A percentile compares a stretch with the other conserved stretches of the same genome.
Conservation (phyloP, 2,113 vertebrate species). For the Phylloscopus trochilus region DNA sequence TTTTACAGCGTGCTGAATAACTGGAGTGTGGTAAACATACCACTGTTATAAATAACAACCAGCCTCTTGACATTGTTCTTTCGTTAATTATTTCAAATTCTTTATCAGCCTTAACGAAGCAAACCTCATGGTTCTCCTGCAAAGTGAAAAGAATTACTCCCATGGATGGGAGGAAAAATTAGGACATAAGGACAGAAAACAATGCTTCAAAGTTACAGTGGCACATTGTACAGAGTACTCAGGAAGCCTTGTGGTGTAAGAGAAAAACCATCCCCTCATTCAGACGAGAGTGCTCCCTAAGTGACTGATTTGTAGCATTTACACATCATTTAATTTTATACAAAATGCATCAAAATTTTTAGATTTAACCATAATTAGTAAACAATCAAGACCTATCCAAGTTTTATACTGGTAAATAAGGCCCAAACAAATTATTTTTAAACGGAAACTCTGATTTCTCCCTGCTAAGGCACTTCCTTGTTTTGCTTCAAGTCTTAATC, state of each 20-base stretch:
- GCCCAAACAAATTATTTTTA: not conserved
- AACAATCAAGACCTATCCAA: not conserved
- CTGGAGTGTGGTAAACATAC: conserved; percentile 37
- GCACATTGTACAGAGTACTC: not conserved
- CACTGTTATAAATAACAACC: conserved; percentile 43
- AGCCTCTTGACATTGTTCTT: conserved; percentile 21
- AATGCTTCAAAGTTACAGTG: not conserved
- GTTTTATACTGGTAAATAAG: not conserved
- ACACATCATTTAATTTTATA: not conserved
- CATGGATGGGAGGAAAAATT: not conserved
- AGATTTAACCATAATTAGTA: not conserved
- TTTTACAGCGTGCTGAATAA: conserved; percentile 48
- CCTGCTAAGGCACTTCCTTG: not conserved
- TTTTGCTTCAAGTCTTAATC: not conserved
- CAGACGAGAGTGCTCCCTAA: not conserved
- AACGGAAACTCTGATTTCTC: not conserved
- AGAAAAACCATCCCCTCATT: not conserved
- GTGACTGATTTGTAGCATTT: not conserved
- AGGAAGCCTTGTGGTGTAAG: not conserved
- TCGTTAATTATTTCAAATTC: not conserved
- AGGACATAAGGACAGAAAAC: not conserved
- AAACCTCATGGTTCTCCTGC: not conserved
- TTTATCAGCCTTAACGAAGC: not conserved
- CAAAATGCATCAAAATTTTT: not conserved
- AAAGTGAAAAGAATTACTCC: not conserved